Base-by-base conservation (phyloP, 2,888 invertebrate genomes). In the Brassicogethes aeneus region DNA sequence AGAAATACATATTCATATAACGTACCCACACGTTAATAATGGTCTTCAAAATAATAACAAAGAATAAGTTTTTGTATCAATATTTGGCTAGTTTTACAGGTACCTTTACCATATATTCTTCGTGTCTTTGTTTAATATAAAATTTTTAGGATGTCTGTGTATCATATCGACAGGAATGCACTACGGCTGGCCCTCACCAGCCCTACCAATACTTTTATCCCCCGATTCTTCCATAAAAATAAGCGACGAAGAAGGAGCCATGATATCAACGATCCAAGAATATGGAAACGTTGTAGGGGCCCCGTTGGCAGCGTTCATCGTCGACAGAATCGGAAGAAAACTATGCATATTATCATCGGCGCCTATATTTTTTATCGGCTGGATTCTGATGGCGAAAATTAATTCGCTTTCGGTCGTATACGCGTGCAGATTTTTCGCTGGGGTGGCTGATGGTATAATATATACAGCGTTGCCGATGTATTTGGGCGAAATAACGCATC, bases 201-300 rank as follows among this genome's bases (percentile, higher is more conserved):
- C 13, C 13, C 2, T 30, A 15, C 23, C 23, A 5, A 7, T 23
- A 7, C 23, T 23, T 7, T 10, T 7, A 10, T 23, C 23, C 5
- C 23, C 23, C 23, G 10, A 23, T 23, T 23, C 23, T 7, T 10
- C 23, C 5, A 72, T 74, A 56, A 69, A 64, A 38, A 69, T 72
- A 36, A 59, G 68, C n/a, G 30, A 55, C 8, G 69, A 67, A 44
- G 64, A 74, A 50, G 70, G 70, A 53, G 73, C 75, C 58, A 74
- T 74, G 75, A 71, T 75, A 57, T 74, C 73, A 2, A 76, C 77
- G 34, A 70, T 79, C 52, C 76, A 75, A 67, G 73, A 77, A 50
- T 65, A 78, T 39, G 77, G 76, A 50, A 76, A 75, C 1, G 72
- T 76, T 10, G 62, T 76, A 33, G 77, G 77, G 33, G 75, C 74